Percentiles rank a stretch among this genome's conserved stretches.
Evolutionary conservation across 2,888 invertebrate species (phyloP).

Genomic region (Hololepta plana): DNA sequence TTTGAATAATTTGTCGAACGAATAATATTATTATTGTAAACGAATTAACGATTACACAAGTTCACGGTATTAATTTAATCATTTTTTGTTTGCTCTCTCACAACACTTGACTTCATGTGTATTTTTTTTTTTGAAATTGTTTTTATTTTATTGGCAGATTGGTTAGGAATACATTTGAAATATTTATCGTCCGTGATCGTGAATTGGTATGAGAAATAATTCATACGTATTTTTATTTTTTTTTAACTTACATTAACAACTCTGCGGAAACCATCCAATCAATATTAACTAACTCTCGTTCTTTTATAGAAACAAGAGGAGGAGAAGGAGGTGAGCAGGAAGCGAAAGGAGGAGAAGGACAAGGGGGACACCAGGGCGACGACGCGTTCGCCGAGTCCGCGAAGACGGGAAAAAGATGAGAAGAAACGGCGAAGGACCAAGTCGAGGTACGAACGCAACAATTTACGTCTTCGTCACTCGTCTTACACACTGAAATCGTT

Average conservation of each 20-base stretch:
- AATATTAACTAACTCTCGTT: slow-evolving; percentile 9
- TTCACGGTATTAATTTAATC: too few relatives aligned
- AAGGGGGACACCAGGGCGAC: slow-evolving; percentile 10
- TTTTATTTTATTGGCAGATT: slow-evolving; percentile 10
- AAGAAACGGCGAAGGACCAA: slow-evolving; percentile 27
- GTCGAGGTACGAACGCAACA: slow-evolving; percentile 32
- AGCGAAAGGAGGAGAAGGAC: slow-evolving; percentile 42
- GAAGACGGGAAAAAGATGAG: slow-evolving; percentile 22
- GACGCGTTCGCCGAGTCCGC: slow-evolving; percentile 24
- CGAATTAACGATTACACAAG: too few relatives aligned
- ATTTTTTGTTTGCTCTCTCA: too few relatives aligned
- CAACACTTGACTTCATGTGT: too few relatives aligned
- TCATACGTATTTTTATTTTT: slow-evolving; percentile 1
- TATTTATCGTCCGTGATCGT: slow-evolving; percentile 8
- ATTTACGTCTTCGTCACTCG: not conserved
- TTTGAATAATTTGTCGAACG: too few relatives aligned
- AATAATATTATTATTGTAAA: too few relatives aligned
- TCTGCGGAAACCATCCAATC: not conserved
- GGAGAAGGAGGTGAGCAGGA: slow-evolving; percentile 48
- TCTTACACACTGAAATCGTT: slow-evolving; percentile 11
- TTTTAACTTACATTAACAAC: slow-evolving; percentile 6
- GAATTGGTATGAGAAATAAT: slow-evolving; percentile 13
- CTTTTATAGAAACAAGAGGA: slow-evolving; percentile 56
- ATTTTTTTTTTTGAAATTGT: too few relatives aligned
- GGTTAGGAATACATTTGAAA: slow-evolving; percentile 9